These are phyloP conservation scores for Philypnodon macrostomus DNA, from an alignment of 2,797 vertebrate genomes.

Conservation along the genomic window DNA sequence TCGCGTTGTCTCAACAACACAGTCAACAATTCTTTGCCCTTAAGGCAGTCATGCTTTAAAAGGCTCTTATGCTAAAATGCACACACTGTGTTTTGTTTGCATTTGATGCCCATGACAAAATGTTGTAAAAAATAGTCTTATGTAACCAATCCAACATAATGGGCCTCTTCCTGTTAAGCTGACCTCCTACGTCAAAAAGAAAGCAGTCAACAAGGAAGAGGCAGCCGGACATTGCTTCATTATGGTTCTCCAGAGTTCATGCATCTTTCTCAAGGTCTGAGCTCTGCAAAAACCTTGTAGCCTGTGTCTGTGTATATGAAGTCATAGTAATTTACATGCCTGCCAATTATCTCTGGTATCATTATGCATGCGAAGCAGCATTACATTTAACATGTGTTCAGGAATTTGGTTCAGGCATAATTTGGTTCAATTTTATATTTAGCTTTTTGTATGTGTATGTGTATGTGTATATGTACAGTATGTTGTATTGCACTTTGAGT, in stretches of 20 bases:
- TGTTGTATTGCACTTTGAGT: no score
- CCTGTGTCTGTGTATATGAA: not conserved
- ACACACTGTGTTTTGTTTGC: conserved; percentile 17
- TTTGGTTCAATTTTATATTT: not conserved
- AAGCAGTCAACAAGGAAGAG: conserved; percentile 32
- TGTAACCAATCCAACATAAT: conserved; percentile 41
- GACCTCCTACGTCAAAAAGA: conserved; percentile 27
- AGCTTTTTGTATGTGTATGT: not conserved
- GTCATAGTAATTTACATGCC: conserved; percentile 2
- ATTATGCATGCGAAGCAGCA: no score
- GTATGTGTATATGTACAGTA: not conserved
- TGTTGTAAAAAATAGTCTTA: conserved; percentile 33
- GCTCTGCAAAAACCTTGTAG: conserved; percentile 14
- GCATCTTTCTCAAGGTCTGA: conserved; percentile 10
- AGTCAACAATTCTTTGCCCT: conserved; percentile 1
- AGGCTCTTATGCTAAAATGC: conserved; percentile 31
- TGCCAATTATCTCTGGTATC: conserved; percentile 9
- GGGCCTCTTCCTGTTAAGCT: conserved; percentile 48
- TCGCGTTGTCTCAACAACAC: conserved; percentile 10
- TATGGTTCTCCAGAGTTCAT: conserved; percentile 5
- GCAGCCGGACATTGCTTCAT: conserved; percentile 11
- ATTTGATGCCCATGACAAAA: conserved; percentile 21
- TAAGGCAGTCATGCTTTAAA: not conserved
- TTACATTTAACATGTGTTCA: not conserved
- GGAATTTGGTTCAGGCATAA: not conserved